Conservation (phyloP, 2,797 vertebrate species). For the Masticophis lateralis region DNA sequence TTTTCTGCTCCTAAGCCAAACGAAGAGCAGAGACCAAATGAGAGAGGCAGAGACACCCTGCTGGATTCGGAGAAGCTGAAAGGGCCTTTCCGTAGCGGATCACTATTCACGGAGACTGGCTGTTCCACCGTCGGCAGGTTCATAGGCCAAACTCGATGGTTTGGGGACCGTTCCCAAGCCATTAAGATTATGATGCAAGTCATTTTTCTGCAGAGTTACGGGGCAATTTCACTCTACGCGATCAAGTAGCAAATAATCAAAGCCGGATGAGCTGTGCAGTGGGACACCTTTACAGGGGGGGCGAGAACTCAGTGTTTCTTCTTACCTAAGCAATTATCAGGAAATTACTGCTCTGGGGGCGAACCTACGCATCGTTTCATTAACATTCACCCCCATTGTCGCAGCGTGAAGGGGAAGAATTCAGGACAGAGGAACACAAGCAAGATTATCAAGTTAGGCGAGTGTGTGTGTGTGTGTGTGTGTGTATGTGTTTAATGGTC, state of each 20-base stretch:
- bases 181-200: background rate
- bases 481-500: background rate
- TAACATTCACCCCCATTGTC: constrained; percentile 24
- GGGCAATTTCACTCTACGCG: background rate
- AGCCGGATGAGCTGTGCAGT: background rate
- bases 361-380: constrained; percentile 18
- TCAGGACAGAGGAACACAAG: background rate
- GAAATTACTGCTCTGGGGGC: constrained; percentile 33
- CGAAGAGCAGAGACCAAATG: background rate
- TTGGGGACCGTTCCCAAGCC: background rate
- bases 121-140: background rate
- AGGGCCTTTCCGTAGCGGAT: background rate
- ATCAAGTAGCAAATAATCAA: constrained; percentile 14
- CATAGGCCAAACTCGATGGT: background rate
- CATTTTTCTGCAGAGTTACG: background rate
- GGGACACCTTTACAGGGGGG: background rate
- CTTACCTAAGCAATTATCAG: constrained; percentile 40
- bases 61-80: background rate
- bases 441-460: background rate
- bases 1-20: background rate
- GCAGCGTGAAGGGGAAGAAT: constrained; percentile 17
- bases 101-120: background rate
- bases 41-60: background rate
- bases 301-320: constrained; percentile 9
- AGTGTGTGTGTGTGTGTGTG: background rate